Evolutionary conservation across 2,797 vertebrate species (phyloP).

Genomic region (Gila robusta): DNA sequence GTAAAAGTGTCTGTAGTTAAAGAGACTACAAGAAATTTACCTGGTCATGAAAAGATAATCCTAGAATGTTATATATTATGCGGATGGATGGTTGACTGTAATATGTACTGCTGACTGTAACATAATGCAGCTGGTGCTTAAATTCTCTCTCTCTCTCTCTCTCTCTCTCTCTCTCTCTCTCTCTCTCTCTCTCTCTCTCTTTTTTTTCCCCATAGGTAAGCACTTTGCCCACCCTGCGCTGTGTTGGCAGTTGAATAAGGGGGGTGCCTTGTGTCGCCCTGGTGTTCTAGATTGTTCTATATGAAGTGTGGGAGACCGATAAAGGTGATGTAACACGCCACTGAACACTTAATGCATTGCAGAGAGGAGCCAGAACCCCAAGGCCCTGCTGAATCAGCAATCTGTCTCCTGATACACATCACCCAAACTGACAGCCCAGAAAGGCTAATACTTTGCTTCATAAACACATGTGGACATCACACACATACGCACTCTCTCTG

Average conservation of each 20-base stretch:
- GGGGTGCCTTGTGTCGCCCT: conserved; percentile 44
- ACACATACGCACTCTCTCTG: conserved; percentile 34
- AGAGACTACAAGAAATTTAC: background rate
- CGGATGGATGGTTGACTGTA: conserved; percentile 46
- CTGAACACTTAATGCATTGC: conserved; percentile 66
- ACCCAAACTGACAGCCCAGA: conserved; percentile 60
- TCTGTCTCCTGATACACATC: conserved; percentile 56
- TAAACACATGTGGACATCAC: conserved; percentile 14
- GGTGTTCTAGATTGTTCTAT: conserved; percentile 37
- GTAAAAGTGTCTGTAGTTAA: background rate
- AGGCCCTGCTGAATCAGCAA: conserved; percentile 72
- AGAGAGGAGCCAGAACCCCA: conserved; percentile 63
- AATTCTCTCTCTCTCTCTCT: conserved; percentile 56
- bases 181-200: conserved; percentile 48
- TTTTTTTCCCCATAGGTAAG: conserved; percentile 79
- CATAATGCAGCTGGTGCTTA: conserved; percentile 64
- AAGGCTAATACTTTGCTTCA: conserved; percentile 44
- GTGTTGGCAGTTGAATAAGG: conserved; percentile 57
- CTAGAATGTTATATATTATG: conserved; percentile 42
- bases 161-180: conserved; percentile 52
- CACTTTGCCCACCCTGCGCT: conserved; percentile 72
- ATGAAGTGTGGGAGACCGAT: conserved; percentile 65
- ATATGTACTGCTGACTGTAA: conserved; percentile 64
- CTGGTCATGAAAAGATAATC: conserved; percentile 44
- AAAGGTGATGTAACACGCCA: conserved; percentile 75